Evolutionary conservation across 2,797 vertebrate genomes (phyloP), one percentile per base, ranked within the genome.

Genomic region (Enteromius radiatus): DNA sequence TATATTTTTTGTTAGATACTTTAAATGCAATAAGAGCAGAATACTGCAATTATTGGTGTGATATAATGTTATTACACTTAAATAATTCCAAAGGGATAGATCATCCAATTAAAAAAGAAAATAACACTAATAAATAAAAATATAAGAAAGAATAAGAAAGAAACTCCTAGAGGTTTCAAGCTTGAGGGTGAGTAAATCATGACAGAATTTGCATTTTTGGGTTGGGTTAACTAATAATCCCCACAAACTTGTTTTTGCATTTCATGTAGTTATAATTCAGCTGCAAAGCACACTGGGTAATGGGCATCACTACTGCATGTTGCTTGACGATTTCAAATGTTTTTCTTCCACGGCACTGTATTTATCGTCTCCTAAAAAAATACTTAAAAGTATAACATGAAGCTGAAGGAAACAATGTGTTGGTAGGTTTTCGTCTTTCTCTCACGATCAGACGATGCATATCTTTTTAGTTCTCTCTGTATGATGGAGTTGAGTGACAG

Each of bases 401-500:
- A 56, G 54, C 17, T 47, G 47, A 75, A 52, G 52, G 47, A 76
- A 36, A 68, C n/a, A 33, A 31, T 45, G 56, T 41, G n/a, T 59
- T 12, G 10, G n/a, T 14, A 17, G 12, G 54, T 59, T 26, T 67
- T 65, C 43, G 31, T 69, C 73, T 52, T 49, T 76, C 75, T 63
- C 28, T 64, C 38, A 54, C 1, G 21, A 77, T 45, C 56, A 33
- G 38, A 14, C 10, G 47, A 84, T 64, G 49, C 71, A 8, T 19
- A 36, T 68, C 49, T 71, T 52, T 61, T 83, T 21, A 3, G 12
- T 70, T 80, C 75, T 87, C 71, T 75, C 77, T 88, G 69, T 61
- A 86, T 80, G 88, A 90, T 90, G 86, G 80, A 86, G 88, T 74
- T 81, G 73, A 75, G 77, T 78, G 91, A 92, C 70, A 90, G 90